A percentile compares a stretch with the other conserved stretches of the same genome.
phyloP scores from a whole-genome alignment of 2,797 vertebrate genomes.

The Pangasius sanitwongsei region DNA sequence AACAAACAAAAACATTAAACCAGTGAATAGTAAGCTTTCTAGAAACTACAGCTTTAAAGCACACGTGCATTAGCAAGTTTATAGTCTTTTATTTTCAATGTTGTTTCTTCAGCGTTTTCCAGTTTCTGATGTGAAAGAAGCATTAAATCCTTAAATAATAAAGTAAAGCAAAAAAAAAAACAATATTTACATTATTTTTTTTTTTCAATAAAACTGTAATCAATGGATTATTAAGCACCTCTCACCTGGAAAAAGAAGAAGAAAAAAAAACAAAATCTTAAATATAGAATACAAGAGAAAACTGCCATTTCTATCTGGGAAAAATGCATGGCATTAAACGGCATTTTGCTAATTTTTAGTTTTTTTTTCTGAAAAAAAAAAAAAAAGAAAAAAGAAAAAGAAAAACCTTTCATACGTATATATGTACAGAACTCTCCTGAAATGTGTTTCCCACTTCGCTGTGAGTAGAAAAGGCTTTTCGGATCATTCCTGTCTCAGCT shows the following conservation, averaged over 20 bases:
- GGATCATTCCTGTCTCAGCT: slow-evolving; percentile 74
- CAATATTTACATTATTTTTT: slow-evolving; percentile 86
- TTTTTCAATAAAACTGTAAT: slow-evolving; percentile 88
- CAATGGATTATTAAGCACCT: slow-evolving; percentile 87
- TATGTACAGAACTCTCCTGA: slow-evolving; percentile 84
- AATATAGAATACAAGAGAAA: slow-evolving; percentile 71
- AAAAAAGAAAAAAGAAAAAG: slow-evolving; percentile 60
- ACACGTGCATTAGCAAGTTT: slow-evolving; percentile 65
- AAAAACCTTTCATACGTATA: slow-evolving; percentile 61
- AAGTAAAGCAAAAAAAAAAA: slow-evolving; percentile 82
- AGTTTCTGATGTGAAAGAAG: slow-evolving; percentile 93
- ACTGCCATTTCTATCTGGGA: slow-evolving; percentile 70
- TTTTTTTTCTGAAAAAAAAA: slow-evolving; percentile 73
- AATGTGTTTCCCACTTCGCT: slow-evolving; percentile 76
- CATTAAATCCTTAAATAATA: slow-evolving; percentile 91
- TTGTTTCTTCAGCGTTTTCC: slow-evolving; percentile 80
- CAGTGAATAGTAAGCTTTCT: not conserved
- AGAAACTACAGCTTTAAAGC: not conserved
- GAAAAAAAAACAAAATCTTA: slow-evolving; percentile 66
- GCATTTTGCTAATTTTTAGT: slow-evolving; percentile 64
- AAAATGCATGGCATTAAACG: slow-evolving; percentile 74
- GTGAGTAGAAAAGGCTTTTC: slow-evolving; percentile 79
- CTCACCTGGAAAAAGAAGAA: slow-evolving; percentile 72
- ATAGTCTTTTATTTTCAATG: slow-evolving; percentile 85
- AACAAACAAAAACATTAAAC: not conserved